Evolutionary conservation across 2,113 vertebrate genomes (phyloP), one percentile per base, ranked within the genome.

Genomic region (Mesoclemmys tuberculata): DNA sequence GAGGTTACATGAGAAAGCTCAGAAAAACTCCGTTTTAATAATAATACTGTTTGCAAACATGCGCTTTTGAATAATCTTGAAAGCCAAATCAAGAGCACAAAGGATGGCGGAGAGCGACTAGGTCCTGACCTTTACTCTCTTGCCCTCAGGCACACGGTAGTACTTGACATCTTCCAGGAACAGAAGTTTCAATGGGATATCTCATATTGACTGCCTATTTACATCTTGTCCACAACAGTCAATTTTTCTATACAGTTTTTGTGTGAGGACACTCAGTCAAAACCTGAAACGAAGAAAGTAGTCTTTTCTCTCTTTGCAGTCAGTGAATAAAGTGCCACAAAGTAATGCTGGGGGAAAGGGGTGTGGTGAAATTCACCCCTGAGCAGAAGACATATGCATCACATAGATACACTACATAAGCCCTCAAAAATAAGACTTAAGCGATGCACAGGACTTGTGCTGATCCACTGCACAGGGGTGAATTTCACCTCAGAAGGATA

Each of bases 31-130:
- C 92, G 91, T 95, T 97, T 97, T 96, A 97, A 96, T 96, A 93
- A 91, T 80, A 96, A 54, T 18, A 89, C 85, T 93, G 88, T 87
- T 89, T 96, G 68, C 85, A 98, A 96, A 94, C 96, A 90, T 80
- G 93, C 92, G 93, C 97, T 96, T 83, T 95, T 88, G 90, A 97
- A 97, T 91, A 96, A 96, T 92, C 91, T 94, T 93, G 88, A 90
- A 96, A 97, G 95, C 97, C 98, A 98, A 97, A 97, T 96, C 93
- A 98, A 97, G 96, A 89, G 86, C 89, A 80, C 52, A 87, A 89
- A 97, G 83, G 94, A 94, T 71, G 64, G 54, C n/a, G 97, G 90
- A 92, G 80, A 90, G 54, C 92, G 96, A 95, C 85, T 78, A 90
- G 89, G 71, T 94, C 93, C 82, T 97, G 91, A 97, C 97, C 97